Percentiles rank a stretch among this genome's conserved stretches.
Evolutionary conservation across 2,888 invertebrate species (phyloP).

Genomic region (Mechanitis messenoides): DNA sequence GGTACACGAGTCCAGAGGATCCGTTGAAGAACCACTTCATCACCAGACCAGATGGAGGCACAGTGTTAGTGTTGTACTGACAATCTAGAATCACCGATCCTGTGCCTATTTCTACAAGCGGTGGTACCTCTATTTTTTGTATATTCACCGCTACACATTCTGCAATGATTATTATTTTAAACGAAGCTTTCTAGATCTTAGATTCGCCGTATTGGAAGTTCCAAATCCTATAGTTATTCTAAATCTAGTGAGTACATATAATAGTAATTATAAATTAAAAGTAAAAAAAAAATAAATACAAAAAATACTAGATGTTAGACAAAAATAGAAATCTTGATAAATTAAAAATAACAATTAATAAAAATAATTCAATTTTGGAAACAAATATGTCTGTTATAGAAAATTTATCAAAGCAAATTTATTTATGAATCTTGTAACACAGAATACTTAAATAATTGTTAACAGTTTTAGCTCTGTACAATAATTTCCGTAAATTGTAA

Average conservation of each 20-base stretch:
- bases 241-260: no score
- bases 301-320: no score
- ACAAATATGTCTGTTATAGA: no score
- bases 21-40: constrained; percentile 73
- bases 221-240: no score
- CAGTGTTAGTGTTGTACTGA: constrained; percentile 45
- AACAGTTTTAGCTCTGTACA: not conserved
- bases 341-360: no score
- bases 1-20: constrained; percentile 64
- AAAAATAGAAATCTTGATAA: no score
- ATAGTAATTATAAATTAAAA: no score
- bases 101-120: constrained; percentile 58
- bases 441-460: not conserved
- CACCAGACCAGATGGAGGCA: constrained; percentile 53
- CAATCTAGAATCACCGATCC: constrained; percentile 58
- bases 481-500: not conserved
- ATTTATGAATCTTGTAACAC: no score
- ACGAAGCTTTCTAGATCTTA: constrained; percentile 7
- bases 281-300: no score
- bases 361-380: no score
- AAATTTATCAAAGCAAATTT: no score
- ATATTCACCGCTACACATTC: constrained; percentile 71
- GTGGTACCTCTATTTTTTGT: constrained; percentile 59
- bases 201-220: no score
- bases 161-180: constrained; percentile 33